phyloP scores from a whole-genome alignment of 2,113 vertebrate genomes.

The Meriones unguiculatus region DNA sequence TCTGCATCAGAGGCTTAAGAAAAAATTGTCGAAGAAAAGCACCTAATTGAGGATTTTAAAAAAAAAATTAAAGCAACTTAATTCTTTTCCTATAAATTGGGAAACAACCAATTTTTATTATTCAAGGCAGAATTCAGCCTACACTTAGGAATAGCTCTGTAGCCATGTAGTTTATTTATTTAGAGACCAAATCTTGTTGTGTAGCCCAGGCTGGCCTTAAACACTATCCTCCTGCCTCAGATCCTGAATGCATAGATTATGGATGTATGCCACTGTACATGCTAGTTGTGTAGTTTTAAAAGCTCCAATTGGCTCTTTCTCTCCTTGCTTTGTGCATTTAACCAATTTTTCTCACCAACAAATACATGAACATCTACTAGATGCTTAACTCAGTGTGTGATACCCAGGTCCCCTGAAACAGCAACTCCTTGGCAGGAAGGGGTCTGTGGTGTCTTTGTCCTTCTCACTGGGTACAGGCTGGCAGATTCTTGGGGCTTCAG shows the following conservation, averaged over 20 bases:
- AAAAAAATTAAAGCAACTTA: not conserved
- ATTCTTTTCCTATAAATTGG: conserved; percentile 31
- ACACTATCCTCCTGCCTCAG: not conserved
- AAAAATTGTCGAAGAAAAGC: not conserved
- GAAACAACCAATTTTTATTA: conserved; percentile 44
- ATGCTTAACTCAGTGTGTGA: not conserved
- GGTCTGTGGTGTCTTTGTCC: not conserved
- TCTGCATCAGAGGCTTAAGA: not conserved
- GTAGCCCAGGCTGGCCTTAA: not conserved
- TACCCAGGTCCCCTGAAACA: not conserved
- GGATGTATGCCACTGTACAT: not conserved
- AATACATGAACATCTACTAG: not conserved
- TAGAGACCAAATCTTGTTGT: not conserved
- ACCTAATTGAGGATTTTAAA: not conserved
- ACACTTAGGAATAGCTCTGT: not conserved
- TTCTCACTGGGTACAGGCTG: not conserved
- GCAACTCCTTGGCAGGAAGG: not conserved
- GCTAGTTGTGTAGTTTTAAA: not conserved
- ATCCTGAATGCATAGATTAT: not conserved
- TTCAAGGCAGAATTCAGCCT: conserved; percentile 6
- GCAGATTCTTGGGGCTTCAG: not conserved
- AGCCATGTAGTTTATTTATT: not conserved
- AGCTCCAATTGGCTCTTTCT: not conserved
- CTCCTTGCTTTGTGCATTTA: not conserved
- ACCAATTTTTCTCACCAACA: not conserved